Conservation (phyloP, 1,140 invertebrate genomes). For the Drosophila sp. region DNA sequence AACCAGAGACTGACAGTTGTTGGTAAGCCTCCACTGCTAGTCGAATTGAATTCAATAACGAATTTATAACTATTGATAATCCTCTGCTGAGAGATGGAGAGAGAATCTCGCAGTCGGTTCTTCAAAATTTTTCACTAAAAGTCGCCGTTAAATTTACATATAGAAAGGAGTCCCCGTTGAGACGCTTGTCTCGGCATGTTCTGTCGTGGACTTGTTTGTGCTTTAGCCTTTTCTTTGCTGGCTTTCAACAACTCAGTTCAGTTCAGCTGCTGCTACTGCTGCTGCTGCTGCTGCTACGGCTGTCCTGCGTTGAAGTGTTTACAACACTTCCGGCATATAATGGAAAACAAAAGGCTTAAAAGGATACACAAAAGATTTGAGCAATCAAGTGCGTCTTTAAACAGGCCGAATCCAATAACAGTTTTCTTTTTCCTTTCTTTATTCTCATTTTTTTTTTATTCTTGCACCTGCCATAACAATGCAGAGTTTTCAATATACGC, state of each 20-base stretch:
- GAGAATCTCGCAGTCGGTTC: background rate
- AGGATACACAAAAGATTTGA: slow-evolving; percentile 81
- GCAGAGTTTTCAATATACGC: slow-evolving; percentile 74
- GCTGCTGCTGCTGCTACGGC: slow-evolving; percentile 26
- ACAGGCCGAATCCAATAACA: slow-evolving; percentile 62
- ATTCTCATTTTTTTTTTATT: slow-evolving; percentile 22
- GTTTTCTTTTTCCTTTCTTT: slow-evolving; percentile 42
- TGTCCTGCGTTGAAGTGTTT: slow-evolving; percentile 65
- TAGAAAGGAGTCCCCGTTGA: slow-evolving; percentile 32
- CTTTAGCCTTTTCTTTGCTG: slow-evolving; percentile 36
- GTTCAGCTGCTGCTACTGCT: slow-evolving; percentile 43
- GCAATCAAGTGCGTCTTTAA: slow-evolving; percentile 78
- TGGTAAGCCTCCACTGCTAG: too few relatives aligned
- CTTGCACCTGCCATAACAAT: slow-evolving; percentile 75
- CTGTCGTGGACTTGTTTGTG: slow-evolving; percentile 40
- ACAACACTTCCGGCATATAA: slow-evolving; percentile 79
- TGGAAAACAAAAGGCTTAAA: slow-evolving; percentile 81
- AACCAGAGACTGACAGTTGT: too few relatives aligned
- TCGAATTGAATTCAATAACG: too few relatives aligned
- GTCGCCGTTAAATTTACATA: slow-evolving; percentile 59
- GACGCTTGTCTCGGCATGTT: slow-evolving; percentile 47
- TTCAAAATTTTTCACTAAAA: slow-evolving; percentile 54
- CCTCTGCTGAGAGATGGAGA: background rate
- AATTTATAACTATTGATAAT: too few relatives aligned
- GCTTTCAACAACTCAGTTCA: slow-evolving; percentile 15